Conservation (phyloP, 2,113 vertebrate genomes). For the Heterochromis multidens region DNA sequence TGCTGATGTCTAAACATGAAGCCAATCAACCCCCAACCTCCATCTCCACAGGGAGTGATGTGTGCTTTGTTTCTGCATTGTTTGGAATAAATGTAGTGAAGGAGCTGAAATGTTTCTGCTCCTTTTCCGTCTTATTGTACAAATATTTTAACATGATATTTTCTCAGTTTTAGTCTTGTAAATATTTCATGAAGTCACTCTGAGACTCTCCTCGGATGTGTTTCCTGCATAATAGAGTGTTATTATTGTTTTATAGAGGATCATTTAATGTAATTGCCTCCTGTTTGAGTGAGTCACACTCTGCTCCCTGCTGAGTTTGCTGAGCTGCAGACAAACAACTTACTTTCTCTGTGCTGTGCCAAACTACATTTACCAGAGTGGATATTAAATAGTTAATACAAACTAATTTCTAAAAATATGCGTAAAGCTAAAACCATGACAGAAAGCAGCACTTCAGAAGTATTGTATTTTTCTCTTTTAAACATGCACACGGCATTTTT, state of each 20-base stretch:
- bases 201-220: background rate
- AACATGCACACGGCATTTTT: background rate
- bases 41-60: background rate
- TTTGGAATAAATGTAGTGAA: background rate
- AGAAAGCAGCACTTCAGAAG: background rate
- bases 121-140: background rate
- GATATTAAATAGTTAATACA: background rate
- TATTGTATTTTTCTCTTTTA: background rate
- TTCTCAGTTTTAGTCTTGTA: background rate
- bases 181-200: background rate
- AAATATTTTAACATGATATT: background rate
- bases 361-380: background rate
- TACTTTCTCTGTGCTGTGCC: background rate
- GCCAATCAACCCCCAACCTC: background rate
- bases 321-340: background rate
- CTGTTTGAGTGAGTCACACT: background rate
- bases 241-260: background rate
- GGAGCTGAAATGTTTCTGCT: background rate
- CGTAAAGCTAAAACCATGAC: background rate
- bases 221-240: background rate
- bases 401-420: background rate
- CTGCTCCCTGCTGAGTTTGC: background rate
- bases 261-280: constrained; percentile 18
- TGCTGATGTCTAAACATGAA: background rate
- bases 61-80: background rate